phyloP scores from a whole-genome alignment of 2,113 vertebrate species.

The Sander vitreus region DNA sequence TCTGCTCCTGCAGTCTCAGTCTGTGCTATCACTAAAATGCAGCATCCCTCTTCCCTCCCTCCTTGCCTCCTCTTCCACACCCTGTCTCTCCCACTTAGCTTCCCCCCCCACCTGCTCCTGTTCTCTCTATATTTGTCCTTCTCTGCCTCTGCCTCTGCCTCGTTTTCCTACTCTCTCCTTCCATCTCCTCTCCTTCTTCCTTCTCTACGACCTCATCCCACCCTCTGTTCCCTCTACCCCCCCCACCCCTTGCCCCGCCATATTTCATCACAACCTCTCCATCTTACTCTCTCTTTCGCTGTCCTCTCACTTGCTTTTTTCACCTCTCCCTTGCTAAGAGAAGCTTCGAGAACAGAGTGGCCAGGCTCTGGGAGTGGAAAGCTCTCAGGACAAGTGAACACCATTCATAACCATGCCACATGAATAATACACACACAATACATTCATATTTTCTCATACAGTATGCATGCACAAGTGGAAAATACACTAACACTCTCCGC shows the following conservation, averaged over 20 bases:
- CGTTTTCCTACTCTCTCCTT: conserved; percentile 21
- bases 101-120: conserved; percentile 17
- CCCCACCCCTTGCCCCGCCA: background rate
- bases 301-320: conserved; percentile 14
- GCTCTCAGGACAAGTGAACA: conserved; percentile 62
- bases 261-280: conserved; percentile 46
- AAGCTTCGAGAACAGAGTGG: conserved; percentile 72
- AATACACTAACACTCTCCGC: background rate
- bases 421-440: conserved; percentile 65
- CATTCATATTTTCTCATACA: conserved; percentile 45
- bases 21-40: conserved; percentile 75
- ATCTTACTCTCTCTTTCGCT: background rate
- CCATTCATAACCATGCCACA: conserved; percentile 62
- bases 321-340: conserved; percentile 31
- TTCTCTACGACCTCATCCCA: background rate
- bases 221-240: no score
- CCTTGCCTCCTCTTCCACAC: conserved; percentile 14
- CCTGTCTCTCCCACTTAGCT: conserved; percentile 34
- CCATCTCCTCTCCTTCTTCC: conserved; percentile 13
- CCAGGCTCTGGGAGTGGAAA: conserved; percentile 42
- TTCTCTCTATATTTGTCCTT: conserved; percentile 62
- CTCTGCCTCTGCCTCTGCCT: conserved; percentile 30
- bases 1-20: conserved; percentile 67
- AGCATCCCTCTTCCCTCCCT: conserved; percentile 59
- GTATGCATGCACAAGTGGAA: conserved; percentile 20